phyloP scores from a whole-genome alignment of 2,797 vertebrate genomes.

The Xenops minutus region DNA sequence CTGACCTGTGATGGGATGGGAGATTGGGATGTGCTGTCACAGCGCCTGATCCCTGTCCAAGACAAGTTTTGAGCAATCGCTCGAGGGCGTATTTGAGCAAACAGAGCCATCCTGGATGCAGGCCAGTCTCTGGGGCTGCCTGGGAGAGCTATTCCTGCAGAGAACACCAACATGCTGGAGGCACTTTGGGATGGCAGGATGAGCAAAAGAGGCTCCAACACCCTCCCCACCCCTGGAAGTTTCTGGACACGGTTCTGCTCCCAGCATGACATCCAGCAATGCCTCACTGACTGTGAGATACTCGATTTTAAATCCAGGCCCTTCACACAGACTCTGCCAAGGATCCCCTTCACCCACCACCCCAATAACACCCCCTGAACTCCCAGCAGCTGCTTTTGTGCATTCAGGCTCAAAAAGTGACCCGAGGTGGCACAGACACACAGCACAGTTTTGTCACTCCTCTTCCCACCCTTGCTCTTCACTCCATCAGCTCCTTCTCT shows the following conservation, averaged over 20 bases:
- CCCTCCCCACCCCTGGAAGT: not conserved
- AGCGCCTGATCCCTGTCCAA: not conserved
- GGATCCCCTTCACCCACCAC: not conserved
- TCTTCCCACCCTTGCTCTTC: not conserved
- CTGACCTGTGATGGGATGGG: not conserved
- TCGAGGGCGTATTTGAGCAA: not conserved
- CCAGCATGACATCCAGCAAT: not conserved
- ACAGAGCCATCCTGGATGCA: not conserved
- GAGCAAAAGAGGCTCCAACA: not conserved
- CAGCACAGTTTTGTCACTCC: not conserved
- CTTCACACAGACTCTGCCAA: not conserved
- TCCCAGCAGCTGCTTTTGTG: not conserved
- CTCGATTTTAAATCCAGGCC: not conserved
- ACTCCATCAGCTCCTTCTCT: not conserved
- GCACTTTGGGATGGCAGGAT: not conserved
- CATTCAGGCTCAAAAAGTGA: not conserved
- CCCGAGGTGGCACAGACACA: not conserved
- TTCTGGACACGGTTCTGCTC: not conserved
- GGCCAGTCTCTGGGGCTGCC: not conserved
- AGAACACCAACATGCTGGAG: fast-evolving
- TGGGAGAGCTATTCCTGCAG: not conserved
- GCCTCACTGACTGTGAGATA: not conserved
- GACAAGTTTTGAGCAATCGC: not conserved
- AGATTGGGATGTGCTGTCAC: not conserved
- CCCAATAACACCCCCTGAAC: not conserved